A percentile compares a stretch with the other conserved stretches of the same genome.
These are phyloP conservation scores for Trichogramma pretiosum DNA, from an alignment of 1,140 invertebrate species.

Conservation along the genomic window DNA sequence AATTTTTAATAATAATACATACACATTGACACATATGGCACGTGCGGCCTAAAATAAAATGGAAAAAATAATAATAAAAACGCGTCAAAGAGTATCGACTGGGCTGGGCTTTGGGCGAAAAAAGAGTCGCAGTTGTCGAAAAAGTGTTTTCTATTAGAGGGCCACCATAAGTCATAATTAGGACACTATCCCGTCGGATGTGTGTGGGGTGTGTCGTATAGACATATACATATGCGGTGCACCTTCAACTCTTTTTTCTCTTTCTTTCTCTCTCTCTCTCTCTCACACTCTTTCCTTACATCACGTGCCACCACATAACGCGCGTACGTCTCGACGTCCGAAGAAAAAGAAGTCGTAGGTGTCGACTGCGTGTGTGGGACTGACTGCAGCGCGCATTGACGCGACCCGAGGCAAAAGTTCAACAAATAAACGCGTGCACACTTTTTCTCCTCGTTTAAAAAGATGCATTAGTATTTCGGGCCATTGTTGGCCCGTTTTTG, in stretches of 20 bases:
- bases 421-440: conserved; percentile 15
- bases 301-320: neutral
- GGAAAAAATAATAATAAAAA: no score
- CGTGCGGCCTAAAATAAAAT: no score
- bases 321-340: conserved; percentile 6
- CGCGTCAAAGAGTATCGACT: neutral
- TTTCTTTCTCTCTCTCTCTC: no score
- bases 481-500: conserved; percentile 6
- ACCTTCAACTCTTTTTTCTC: no score
- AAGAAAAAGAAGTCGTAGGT: conserved; percentile 25
- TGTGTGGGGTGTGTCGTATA: conserved; percentile 28
- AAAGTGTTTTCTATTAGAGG: conserved; percentile 30
- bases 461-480: no score
- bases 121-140: no score
- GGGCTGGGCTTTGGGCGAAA: neutral
- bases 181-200: conserved; percentile 24
- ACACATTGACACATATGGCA: no score
- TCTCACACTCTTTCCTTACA: conserved; percentile 5
- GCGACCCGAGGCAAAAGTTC: neutral
- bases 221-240: no score
- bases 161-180: conserved; percentile 41
- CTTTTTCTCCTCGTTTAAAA: no score
- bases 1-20: no score
- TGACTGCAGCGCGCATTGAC: conserved; percentile 14
- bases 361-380: conserved; percentile 16